Conservation (phyloP, 2,113 vertebrate genomes). For the Gadus macrocephalus region DNA sequence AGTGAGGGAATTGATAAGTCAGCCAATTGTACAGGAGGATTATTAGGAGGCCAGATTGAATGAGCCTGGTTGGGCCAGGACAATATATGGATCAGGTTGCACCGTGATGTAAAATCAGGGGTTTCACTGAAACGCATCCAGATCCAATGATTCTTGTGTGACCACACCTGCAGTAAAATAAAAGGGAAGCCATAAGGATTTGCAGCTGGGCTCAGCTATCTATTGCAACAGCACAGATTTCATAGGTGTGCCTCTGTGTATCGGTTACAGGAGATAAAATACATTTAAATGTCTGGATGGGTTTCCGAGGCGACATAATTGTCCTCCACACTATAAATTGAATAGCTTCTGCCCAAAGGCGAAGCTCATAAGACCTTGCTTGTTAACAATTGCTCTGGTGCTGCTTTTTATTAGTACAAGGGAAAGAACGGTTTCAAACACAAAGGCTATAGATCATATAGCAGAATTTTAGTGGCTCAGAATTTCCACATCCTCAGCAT, state of each 20-base stretch:
- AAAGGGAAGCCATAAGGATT: slow-evolving; percentile 19
- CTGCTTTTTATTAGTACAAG: slow-evolving; percentile 43
- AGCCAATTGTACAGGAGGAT: no score
- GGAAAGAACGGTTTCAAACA: slow-evolving; percentile 48
- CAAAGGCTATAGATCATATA: slow-evolving; percentile 60
- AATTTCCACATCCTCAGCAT: slow-evolving; percentile 22
- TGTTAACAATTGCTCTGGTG: slow-evolving; percentile 27
- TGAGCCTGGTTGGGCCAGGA: no score
- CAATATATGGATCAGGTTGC: no score
- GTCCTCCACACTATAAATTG: slow-evolving; percentile 36
- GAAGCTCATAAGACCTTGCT: slow-evolving; percentile 41
- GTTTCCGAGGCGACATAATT: slow-evolving; percentile 45
- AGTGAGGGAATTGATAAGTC: no score
- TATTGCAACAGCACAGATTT: slow-evolving; percentile 26
- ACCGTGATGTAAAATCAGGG: neutral
- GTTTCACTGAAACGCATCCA: neutral
- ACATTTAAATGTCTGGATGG: slow-evolving; percentile 45
- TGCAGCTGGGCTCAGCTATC: slow-evolving; percentile 22
- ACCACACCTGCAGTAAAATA: slow-evolving; percentile 33
- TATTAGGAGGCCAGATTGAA: no score
- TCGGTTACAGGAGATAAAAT: slow-evolving; percentile 55
- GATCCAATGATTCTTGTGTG: neutral
- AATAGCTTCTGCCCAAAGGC: slow-evolving; percentile 50
- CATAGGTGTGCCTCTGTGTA: slow-evolving; percentile 48
- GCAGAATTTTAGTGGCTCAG: slow-evolving; percentile 52